Evolutionary conservation across 2,888 invertebrate species (phyloP).

Genomic region (Onthophagus sagittarius): DNA sequence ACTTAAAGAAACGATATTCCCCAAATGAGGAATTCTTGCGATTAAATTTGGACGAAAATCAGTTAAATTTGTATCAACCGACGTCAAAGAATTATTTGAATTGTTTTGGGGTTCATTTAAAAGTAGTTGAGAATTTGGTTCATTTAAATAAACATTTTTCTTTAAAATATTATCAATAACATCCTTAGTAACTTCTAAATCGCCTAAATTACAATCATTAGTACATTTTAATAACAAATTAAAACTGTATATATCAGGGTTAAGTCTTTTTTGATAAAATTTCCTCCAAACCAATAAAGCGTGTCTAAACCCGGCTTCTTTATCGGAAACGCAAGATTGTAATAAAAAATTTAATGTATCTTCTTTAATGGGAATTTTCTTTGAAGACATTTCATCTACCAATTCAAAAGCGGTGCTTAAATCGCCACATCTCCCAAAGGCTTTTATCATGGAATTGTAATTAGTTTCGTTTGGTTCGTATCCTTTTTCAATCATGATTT

Average conservation of each 20-base stretch:
- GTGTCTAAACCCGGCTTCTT: conserved; percentile 75
- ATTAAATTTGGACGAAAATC: conserved; percentile 63
- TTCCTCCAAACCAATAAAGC: conserved; percentile 83
- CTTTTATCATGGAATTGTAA: conserved; percentile 88
- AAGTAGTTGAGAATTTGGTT: neutral
- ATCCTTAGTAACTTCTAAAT: conserved; percentile 56
- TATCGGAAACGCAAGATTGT: conserved; percentile 79
- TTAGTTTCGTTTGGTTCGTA: conserved; percentile 69
- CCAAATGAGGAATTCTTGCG: conserved; percentile 56
- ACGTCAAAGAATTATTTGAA: neutral
- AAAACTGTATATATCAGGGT: conserved; percentile 69
- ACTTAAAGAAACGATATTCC: conserved; percentile 57
- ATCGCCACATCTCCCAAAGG: conserved; percentile 82
- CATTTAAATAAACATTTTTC: conserved; percentile 17
- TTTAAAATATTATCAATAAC: conserved; percentile 35
- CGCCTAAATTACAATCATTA: conserved; percentile 78
- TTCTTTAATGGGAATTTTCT: conserved; percentile 57
- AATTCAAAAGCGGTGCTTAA: conserved; percentile 72
- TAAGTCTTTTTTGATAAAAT: conserved; percentile 63
- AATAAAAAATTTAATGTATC: conserved; percentile 77
- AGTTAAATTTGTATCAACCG: neutral
- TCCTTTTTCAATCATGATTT: conserved; percentile 66
- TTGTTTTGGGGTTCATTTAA: neutral
- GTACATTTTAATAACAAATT: conserved; percentile 77
- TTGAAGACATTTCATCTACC: conserved; percentile 78